Evolutionary conservation across 92 coral and sea anemone species (phyloP), one percentile per base, ranked within the genome.

Genomic region (Pocillopora grandis): DNA sequence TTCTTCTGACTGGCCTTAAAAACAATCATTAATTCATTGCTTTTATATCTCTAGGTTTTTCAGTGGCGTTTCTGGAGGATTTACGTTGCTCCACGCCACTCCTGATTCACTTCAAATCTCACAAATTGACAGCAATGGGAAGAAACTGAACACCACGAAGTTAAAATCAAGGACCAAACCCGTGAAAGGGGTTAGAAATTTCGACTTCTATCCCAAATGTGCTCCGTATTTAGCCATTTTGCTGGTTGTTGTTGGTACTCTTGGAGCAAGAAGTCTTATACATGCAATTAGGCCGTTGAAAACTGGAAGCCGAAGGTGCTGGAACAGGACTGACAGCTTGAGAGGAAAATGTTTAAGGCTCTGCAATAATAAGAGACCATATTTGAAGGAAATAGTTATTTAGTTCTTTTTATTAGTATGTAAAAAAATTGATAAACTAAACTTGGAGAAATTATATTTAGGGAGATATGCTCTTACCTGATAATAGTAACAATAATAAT

Each of bases 1-100:
- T 55, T 27, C 42, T 23, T 42, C 52, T 42, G 52, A 42, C 8
- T 42, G 52, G 52, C 52, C 52, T 7, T 42, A 42, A 42, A 10
- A 23, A 23, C 71, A 66, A 18, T 14, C 15, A 59, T 20, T 3
- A 35, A 14, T 59, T 42, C 23, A 18, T 66, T 66, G 6, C 9
- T 58, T 55, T 58, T 68, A 48, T 18, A n/a, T 52, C 58, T 76
- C n/a, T 57, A 92, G 97, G 82, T 93, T 82, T 64, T 93, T 93
- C 64, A 77, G 87, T 58, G 97, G 97, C 20, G 15, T 68, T 16
- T 80, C 84, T 14, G 93, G 97, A 62, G 94, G 93, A 1, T 87
- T 93, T 62, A 85, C 90, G n/a, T 88, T 93, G 55, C 76, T 93
- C 8, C 81, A 93, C 82, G 97, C 97, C n/a, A 91, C 97, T 27